These are phyloP conservation scores for Muscidifurax raptorellus DNA, from an alignment of 1,140 invertebrate genomes.

Conservation along the genomic window DNA sequence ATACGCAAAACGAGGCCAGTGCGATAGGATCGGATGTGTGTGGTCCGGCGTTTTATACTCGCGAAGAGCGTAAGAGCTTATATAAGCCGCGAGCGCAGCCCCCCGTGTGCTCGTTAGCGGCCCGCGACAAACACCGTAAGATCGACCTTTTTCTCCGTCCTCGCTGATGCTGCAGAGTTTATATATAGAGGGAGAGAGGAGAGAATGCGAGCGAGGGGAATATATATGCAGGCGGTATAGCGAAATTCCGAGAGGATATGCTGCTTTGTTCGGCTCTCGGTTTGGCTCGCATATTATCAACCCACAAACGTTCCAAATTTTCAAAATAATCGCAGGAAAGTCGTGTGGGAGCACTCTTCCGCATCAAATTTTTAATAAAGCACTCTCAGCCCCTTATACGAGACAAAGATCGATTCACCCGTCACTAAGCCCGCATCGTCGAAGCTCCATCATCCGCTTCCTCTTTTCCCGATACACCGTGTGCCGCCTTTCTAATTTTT, in stretches of 20 bases:
- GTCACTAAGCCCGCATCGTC: background rate
- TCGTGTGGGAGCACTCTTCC: too few relatives aligned
- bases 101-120: conserved; percentile 72
- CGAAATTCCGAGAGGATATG: too few relatives aligned
- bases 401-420: background rate
- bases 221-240: too few relatives aligned
- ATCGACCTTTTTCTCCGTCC: conserved; percentile 52
- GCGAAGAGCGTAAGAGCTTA: conserved; percentile 68
- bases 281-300: too few relatives aligned
- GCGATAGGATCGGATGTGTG: conserved; percentile 74
- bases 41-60: conserved; percentile 73
- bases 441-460: background rate
- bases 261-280: too few relatives aligned
- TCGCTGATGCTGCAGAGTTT: background rate
- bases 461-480: background rate
- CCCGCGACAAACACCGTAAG: conserved; percentile 71
- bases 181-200: too few relatives aligned
- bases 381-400: background rate
- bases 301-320: too few relatives aligned
- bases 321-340: too few relatives aligned
- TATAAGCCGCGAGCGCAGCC: conserved; percentile 70
- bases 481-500: background rate
- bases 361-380: too few relatives aligned
- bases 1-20: conserved; percentile 2
- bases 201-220: background rate